Evolutionary conservation across 2,113 vertebrate species (phyloP).

Genomic region (Syngnathus floridae): DNA sequence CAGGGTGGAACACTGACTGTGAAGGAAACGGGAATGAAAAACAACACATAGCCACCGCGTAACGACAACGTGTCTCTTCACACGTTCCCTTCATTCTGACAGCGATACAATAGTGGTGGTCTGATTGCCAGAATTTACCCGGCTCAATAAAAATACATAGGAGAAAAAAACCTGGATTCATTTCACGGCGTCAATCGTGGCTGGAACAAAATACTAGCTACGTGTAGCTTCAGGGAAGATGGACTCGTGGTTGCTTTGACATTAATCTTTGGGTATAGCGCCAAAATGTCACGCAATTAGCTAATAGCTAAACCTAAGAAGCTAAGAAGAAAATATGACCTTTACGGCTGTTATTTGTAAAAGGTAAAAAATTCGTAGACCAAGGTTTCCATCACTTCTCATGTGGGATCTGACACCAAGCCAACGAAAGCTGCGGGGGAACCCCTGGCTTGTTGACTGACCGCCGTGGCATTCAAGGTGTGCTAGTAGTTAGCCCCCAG

Average conservation of each 20-base stretch:
- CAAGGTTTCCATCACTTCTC: slow-evolving; percentile 12
- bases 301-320: no score
- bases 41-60: slow-evolving; percentile 29
- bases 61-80: slow-evolving; percentile 44
- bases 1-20: slow-evolving; percentile 20
- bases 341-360: slow-evolving; percentile 12
- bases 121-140: slow-evolving; percentile 57
- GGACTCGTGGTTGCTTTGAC: slow-evolving; percentile 45
- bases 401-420: slow-evolving; percentile 27
- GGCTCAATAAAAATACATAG: slow-evolving; percentile 51
- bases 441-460: slow-evolving; percentile 50
- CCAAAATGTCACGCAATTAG: slow-evolving; percentile 20
- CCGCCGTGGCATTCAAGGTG: slow-evolving; percentile 61
- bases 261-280: slow-evolving; percentile 62
- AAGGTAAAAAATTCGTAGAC: not conserved
- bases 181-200: slow-evolving; percentile 61
- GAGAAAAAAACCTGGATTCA: slow-evolving; percentile 41
- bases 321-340: no score
- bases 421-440: slow-evolving; percentile 27
- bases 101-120: slow-evolving; percentile 49
- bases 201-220: slow-evolving; percentile 39
- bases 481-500: slow-evolving; percentile 45
- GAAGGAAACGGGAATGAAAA: slow-evolving; percentile 30
- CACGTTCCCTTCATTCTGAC: slow-evolving; percentile 47
- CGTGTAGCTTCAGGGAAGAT: slow-evolving; percentile 52